Conservation (phyloP, 2,888 invertebrate species). For the Lithodes maja region DNA sequence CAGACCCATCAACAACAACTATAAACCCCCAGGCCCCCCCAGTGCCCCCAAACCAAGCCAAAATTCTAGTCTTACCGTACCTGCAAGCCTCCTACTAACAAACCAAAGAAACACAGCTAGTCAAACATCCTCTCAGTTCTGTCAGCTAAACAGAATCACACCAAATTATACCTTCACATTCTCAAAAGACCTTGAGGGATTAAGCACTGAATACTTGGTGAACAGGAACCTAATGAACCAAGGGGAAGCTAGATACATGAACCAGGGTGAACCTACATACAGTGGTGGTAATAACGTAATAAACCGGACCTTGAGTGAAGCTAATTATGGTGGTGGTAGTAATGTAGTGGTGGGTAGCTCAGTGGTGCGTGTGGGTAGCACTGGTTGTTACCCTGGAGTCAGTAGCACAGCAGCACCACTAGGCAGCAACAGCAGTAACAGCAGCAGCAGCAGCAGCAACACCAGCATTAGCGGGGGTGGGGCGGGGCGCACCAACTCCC, state of each 20-base stretch:
- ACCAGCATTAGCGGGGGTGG: slow-evolving; percentile 23
- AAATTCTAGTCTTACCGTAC: slow-evolving; percentile 15
- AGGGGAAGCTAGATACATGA: not conserved
- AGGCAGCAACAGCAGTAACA: slow-evolving; percentile 42
- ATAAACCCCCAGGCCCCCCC: slow-evolving; percentile 54
- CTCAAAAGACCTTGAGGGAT: slow-evolving; percentile 43
- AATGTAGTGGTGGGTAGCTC: slow-evolving; percentile 39
- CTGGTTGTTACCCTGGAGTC: slow-evolving; percentile 19
- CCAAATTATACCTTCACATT: slow-evolving; percentile 66
- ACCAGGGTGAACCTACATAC: slow-evolving; percentile 16
- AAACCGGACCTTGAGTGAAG: slow-evolving; percentile 17
- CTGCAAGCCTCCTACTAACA: slow-evolving; percentile 15
- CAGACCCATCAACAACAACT: slow-evolving; percentile 57
- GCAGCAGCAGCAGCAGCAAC: slow-evolving; percentile 36
- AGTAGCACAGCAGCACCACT: slow-evolving; percentile 48
- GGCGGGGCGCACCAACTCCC: slow-evolving; percentile 61
- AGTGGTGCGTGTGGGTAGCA: slow-evolving; percentile 19
- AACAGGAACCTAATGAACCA: slow-evolving; percentile 49
- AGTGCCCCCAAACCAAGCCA: slow-evolving; percentile 49
- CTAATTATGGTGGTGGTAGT: slow-evolving; percentile 41
- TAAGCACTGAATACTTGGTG: slow-evolving; percentile 23
- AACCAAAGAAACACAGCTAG: slow-evolving; percentile 42
- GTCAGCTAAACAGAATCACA: slow-evolving; percentile 46
- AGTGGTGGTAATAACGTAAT: slow-evolving; percentile 7
- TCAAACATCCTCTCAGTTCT: slow-evolving; percentile 38